These are phyloP conservation scores for Mus caroli DNA, from an alignment of 2,797 vertebrate species.

Conservation along the genomic window DNA sequence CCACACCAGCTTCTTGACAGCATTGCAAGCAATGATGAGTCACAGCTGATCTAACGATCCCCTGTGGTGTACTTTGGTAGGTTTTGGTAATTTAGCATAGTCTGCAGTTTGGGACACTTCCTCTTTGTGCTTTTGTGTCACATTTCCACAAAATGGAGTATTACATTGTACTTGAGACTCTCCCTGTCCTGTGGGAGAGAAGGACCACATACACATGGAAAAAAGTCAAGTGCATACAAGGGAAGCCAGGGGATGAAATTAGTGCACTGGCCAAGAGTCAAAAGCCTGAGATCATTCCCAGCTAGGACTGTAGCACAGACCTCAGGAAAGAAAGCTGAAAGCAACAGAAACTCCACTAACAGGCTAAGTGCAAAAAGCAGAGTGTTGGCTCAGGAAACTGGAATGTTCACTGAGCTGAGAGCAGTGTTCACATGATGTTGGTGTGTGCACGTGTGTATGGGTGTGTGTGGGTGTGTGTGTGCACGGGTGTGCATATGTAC, in stretches of 20 bases:
- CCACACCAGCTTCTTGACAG: constrained; percentile 28
- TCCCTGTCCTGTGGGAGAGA: neutral
- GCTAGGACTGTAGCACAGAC: neutral
- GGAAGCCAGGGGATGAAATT: neutral
- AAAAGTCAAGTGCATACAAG: neutral
- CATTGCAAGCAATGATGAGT: constrained; percentile 1
- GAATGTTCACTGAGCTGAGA: neutral
- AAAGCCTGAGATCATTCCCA: constrained; percentile 1
- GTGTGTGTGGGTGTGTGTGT: neutral
- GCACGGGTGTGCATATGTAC: accelerated
- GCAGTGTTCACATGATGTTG: neutral
- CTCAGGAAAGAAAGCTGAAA: constrained; percentile 5
- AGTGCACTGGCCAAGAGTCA: neutral
- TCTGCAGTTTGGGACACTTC: constrained; percentile 23
- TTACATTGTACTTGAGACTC: constrained; percentile 6
- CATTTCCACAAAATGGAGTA: neutral
- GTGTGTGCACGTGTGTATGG: neutral
- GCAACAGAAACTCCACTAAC: constrained; percentile 12
- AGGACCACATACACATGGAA: neutral
- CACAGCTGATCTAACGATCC: constrained; percentile 24
- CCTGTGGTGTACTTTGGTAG: constrained; percentile 4
- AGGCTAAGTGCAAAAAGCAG: neutral
- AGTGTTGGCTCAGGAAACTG: constrained; percentile 6
- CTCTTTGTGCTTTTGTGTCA: constrained; percentile 39
- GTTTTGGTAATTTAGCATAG: constrained; percentile 60